Conservation (phyloP, 1,140 invertebrate species). For the Ephestia elutella region DNA sequence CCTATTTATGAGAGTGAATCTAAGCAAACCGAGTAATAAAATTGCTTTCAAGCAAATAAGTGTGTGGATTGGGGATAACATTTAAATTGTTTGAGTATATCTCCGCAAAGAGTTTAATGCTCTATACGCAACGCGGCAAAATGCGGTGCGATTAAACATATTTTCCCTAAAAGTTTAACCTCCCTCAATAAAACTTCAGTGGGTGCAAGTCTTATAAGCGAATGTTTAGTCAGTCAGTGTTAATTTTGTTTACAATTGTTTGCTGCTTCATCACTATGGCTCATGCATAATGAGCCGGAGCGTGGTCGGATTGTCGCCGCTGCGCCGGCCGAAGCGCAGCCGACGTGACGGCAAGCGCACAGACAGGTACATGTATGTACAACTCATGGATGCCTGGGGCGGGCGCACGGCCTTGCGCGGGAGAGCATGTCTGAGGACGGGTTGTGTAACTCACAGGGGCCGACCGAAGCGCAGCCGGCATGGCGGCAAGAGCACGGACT, state of each 20-base stretch:
- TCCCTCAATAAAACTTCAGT: background rate
- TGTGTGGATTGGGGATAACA: constrained; percentile 4
- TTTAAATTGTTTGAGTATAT: constrained; percentile 2
- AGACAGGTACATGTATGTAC: too few species aligned
- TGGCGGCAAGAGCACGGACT: too few species aligned
- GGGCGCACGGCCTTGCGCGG: constrained; percentile 81
- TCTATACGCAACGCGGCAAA: background rate
- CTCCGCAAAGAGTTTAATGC: background rate
- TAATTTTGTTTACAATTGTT: too few species aligned
- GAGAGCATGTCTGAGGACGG: constrained; percentile 79
- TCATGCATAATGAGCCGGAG: too few species aligned
- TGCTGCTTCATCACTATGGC: too few species aligned
- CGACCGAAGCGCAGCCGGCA: too few species aligned
- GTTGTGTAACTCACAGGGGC: too few species aligned
- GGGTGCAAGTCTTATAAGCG: too few species aligned
- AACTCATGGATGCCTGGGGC: constrained; percentile 58
- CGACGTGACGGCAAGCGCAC: constrained; percentile 81
- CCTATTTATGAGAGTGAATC: background rate
- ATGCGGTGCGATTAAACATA: background rate
- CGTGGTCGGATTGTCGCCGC: too few species aligned
- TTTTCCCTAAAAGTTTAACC: background rate
- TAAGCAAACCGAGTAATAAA: constrained; percentile 9
- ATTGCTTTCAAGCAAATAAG: constrained; percentile 13
- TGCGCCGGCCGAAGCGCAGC: constrained; percentile 80
- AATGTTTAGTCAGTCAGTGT: too few species aligned